Base-by-base conservation (phyloP, 2,888 invertebrate genomes). In the Blastobasis lacticolella region DNA sequence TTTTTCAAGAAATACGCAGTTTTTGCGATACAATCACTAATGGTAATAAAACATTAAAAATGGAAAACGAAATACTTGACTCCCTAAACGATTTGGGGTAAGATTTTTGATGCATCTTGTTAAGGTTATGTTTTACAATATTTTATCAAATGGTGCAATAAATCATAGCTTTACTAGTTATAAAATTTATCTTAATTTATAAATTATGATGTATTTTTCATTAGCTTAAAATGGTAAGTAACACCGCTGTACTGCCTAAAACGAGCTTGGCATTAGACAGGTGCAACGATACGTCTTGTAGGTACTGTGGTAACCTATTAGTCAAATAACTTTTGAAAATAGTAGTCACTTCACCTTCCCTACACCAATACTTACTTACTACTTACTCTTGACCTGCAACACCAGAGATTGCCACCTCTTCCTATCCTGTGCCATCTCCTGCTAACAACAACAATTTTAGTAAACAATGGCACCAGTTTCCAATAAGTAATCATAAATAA, bases 31-130 rank as follows among this genome's bases (percentile, higher is more conserved):
- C 23, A 23, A 23, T 23, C 23, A 23, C 23, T 23, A 23, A 23
- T 23, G 23, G 23, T 23, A 23, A 23, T 23, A 23, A 23, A 23
- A 23, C 23, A 23, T 23, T 23, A n/a, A 73, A 61, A 44, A 91
- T 92, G 90, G 91, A 91, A 72, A 89, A 90, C 68, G 91, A 91
- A 67, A 85, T 92, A 60, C 66, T 92, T 55, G 90, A 91, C 59
- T 89, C 89, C 36, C 72, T 92, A 36, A 85, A 85, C 57, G 90
- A 91, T 70, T 80, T 92, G 54, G 91, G 91, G 93, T 92, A 81
- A 87, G 73, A 59, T 54, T n/a, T 53, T 42, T 23, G 23, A 23
- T 2, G 3, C 23, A 23, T 42, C 37, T 50, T 55, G 53, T 57
- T 52, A 9, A 58, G 59, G 61, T 62, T 64, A 61, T 52, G n/a